phyloP scores from a whole-genome alignment of 53 echinoderm and acorn worm species.

The Arbacia lixula region DNA sequence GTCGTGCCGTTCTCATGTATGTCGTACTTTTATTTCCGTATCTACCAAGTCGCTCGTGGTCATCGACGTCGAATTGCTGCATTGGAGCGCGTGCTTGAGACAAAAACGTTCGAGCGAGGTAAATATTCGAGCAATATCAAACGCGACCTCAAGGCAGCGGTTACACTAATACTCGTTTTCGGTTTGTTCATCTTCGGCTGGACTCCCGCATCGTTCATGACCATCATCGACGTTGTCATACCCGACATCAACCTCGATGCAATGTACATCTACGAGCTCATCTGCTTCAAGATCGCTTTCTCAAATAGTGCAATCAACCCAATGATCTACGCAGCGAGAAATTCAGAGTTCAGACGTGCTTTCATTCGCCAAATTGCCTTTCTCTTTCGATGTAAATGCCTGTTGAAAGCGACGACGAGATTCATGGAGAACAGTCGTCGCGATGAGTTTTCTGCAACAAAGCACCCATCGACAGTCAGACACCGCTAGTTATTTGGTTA shows the following conservation, averaged over 20 bases:
- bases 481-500: too few species aligned
- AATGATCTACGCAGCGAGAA: slow-evolving; percentile 69
- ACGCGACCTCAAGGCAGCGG: slow-evolving; percentile 70
- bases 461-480: too few species aligned
- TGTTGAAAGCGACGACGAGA: too few species aligned
- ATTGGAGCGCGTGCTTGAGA: slow-evolving; percentile 39
- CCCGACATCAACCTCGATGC: slow-evolving; percentile 44
- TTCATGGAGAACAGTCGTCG: too few species aligned
- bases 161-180: slow-evolving; percentile 71
- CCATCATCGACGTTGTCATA: slow-evolving; percentile 59
- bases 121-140: slow-evolving; percentile 13
- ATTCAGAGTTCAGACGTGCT: slow-evolving; percentile 61
- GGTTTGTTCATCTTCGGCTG: slow-evolving; percentile 68
- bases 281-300: slow-evolving; percentile 69
- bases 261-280: slow-evolving; percentile 63
- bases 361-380: slow-evolving; percentile 53
- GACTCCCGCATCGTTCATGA: slow-evolving; percentile 65
- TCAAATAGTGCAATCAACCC: slow-evolving; percentile 71
- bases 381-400: too few species aligned
- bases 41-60: slow-evolving; percentile 41
- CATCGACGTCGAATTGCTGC: slow-evolving; percentile 57
- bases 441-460: too few species aligned
- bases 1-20: slow-evolving; percentile 2
- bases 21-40: slow-evolving; percentile 37
- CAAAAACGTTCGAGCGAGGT: background rate